Percentiles rank a stretch among this genome's conserved stretches.
phyloP scores from a whole-genome alignment of 2,888 invertebrate species.

The Antheraea yamamai region DNA sequence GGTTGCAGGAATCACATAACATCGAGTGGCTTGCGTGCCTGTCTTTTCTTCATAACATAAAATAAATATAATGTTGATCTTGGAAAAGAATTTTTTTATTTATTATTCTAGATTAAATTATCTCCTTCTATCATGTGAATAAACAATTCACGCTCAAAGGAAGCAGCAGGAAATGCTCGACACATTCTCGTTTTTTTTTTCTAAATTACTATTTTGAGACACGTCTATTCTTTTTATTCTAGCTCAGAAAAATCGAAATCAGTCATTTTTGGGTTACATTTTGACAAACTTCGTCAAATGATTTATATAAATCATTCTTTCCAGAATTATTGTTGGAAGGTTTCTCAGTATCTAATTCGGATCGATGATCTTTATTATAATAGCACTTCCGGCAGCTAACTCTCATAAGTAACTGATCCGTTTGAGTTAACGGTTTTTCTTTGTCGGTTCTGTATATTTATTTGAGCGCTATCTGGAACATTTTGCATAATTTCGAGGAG shows the following conservation, averaged over 20 bases:
- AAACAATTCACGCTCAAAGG: background rate
- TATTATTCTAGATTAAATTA: background rate
- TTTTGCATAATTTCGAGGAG: background rate
- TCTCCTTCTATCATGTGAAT: background rate
- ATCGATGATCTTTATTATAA: slow-evolving; percentile 35
- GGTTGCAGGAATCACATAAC: too few relatives aligned
- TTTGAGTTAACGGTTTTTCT: background rate
- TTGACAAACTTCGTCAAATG: slow-evolving; percentile 2
- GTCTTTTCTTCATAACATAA: too few relatives aligned
- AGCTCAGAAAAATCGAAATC: too few relatives aligned
- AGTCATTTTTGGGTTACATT: background rate
- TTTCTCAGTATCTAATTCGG: slow-evolving; percentile 31
- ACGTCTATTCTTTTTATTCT: too few relatives aligned
- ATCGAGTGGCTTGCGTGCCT: too few relatives aligned
- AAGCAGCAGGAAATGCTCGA: background rate
- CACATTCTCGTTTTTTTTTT: background rate
- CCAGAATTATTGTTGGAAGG: background rate
- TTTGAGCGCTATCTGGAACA: background rate
- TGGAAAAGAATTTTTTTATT: background rate
- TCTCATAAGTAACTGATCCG: background rate
- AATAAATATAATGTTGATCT: background rate
- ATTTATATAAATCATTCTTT: slow-evolving; percentile 4
- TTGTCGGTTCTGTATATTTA: background rate
- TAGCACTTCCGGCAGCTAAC: background rate
- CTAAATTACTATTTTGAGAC: background rate